Base-by-base conservation (phyloP, 1,140 invertebrate genomes). In the Meloidogyne hapla region DNA sequence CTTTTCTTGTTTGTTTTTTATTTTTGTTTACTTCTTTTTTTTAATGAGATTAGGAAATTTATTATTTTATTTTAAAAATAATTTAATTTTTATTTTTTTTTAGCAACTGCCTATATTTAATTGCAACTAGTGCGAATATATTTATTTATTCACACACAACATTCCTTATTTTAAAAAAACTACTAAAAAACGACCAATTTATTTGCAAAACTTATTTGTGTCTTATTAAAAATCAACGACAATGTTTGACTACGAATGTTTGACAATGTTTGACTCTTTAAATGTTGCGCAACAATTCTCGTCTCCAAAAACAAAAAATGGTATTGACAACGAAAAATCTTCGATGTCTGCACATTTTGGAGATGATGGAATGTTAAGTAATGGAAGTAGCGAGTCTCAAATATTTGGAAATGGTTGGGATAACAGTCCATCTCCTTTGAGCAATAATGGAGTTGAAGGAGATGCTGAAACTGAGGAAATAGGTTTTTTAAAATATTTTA, bases 171-270 rank as follows among this genome's bases (percentile, higher is more conserved):
- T 56, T 6, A 33, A 33, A 33, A 33, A 33, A 33, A 33, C 33
- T n/a, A 56, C 18, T n/a, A n/a, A 15, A 48, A n/a, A 56, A 56
- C 33, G 48, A 56, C 48, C n/a, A 56, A n/a, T 56, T 9, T 56
- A 0, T n/a, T 6, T 45, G 13, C 18, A 45, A 18, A 56, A 56
- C 4, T 56, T 56, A 56, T 56, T 56, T 56, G 48, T 56, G 12
- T 21, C 18, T n/a, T 21, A 56, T 56, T 25, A 25, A 42, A 56
- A 28, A 42, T 70, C 12, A 23, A 67, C 28, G 76, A 74, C 23
- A 21, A 77, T 77, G 75, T 77, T 77, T 66, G 75, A 77, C 42
- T 77, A 77, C 61, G 75, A 77, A 48, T 72, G 75, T 4, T 18
- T 74, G n/a, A n/a, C n/a, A n/a, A n/a, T n/a, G n/a, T n/a, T n/a